Base-by-base conservation (phyloP, 1,140 invertebrate species). In the Meteorus sp. region DNA sequence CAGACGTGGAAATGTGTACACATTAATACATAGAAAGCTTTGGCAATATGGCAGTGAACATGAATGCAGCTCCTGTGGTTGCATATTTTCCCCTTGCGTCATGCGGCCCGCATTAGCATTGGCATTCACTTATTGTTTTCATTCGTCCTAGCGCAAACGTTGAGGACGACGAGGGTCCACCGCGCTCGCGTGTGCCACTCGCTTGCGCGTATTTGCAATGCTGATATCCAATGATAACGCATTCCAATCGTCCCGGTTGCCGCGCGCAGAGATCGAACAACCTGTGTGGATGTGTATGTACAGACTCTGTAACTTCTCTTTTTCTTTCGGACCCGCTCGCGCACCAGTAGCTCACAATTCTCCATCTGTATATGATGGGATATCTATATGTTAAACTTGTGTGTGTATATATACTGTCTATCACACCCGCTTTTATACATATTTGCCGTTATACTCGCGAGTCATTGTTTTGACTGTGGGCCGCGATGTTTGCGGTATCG, bases 141-240 rank as follows among this genome's bases (percentile, higher is more conserved):
- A 63, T 66, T 66, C 62, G 59, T 47, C 44, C 56, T 57, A 59
- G 55, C 41, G 56, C 52, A 43, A 58, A 59, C 47, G 57, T 59
- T 45, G 39, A 50, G 51, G 33, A 47, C 41, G 58, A 41, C n/a
- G 39, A 55, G 41, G 56, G 59, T 61, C 48, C 47, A 52, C 48
- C 41, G 41, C 44, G 59, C 33, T 59, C 61, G 62, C 65, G 64
- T 62, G 68, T 65, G 56, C 37, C 61, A 59, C 60, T 54, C 58
- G 51, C 60, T 54, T 56, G 51, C 19, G 31, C 62, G 57, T 66
- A 70, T 74, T 72, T 69, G 67, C 68, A 69, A 70, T 70, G 67
- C 66, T 71, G 71, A 73, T 71, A 73, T 68, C 62, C 50, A 63
- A 69, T 68, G 69, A 73, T 73, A 71, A 69, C 65, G 61, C 67